These are phyloP conservation scores for Meleagris gallopavo DNA, from an alignment of 2,113 vertebrate genomes.

Conservation along the genomic window DNA sequence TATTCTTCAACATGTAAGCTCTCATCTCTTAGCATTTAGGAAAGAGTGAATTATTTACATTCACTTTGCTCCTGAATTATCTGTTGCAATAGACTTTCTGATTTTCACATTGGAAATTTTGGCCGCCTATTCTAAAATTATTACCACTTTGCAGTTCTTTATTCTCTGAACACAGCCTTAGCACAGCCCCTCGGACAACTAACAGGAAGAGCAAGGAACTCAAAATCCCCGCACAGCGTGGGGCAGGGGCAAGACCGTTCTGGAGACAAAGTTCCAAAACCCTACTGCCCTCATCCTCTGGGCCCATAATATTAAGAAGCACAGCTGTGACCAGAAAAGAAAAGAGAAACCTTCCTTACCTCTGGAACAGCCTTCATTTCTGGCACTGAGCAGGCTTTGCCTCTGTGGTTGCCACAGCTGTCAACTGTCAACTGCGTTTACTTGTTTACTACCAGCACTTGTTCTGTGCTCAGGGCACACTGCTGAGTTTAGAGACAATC, in stretches of 20 bases:
- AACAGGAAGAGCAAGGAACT: not conserved
- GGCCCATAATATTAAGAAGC: not conserved
- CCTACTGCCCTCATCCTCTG: no score
- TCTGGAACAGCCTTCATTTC: conserved; percentile 48
- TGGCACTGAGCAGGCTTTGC: not conserved
- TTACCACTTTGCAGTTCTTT: not conserved
- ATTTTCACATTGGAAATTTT: not conserved
- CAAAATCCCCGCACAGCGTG: not conserved
- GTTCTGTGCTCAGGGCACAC: not conserved
- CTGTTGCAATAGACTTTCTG: not conserved
- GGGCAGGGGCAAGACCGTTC: not conserved
- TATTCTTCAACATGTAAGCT: not conserved
- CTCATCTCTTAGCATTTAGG: not conserved
- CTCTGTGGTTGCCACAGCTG: not conserved
- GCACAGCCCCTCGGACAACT: not conserved
- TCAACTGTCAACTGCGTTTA: not conserved
- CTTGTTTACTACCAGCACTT: conserved; percentile 2
- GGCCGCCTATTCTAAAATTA: not conserved
- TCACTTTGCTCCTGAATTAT: not conserved
- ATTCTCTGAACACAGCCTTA: not conserved
- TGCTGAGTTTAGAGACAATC: conserved; percentile 12
- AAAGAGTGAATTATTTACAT: not conserved
- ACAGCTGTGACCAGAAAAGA: not conserved
- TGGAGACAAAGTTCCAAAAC: not conserved
- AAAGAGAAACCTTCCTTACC: conserved; percentile 36